phyloP scores from a whole-genome alignment of 2,888 invertebrate species.

The Caradrina kadenii region DNA sequence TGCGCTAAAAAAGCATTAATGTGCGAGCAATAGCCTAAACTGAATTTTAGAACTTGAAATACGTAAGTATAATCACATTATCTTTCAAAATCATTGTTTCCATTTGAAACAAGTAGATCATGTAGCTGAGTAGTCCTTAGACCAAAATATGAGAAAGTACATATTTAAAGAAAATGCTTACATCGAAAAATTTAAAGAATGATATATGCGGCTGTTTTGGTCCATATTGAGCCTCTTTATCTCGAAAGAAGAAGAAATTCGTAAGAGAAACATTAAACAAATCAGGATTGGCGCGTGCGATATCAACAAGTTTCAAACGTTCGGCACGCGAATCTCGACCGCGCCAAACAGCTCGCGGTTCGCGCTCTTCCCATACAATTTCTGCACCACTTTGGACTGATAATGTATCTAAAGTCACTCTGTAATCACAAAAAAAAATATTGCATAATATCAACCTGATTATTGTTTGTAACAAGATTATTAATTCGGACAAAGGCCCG shows the following conservation, averaged over 20 bases:
- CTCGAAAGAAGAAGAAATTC: constrained; percentile 98
- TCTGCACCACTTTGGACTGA: constrained; percentile 96
- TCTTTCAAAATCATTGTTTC: too few species aligned
- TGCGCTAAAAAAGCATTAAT: too few species aligned
- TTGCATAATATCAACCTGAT: background rate
- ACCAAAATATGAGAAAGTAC: too few species aligned
- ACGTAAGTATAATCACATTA: too few species aligned
- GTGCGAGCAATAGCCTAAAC: too few species aligned
- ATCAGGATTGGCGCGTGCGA: constrained; percentile 93
- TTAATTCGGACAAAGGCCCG: too few species aligned
- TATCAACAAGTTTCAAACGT: constrained; percentile 94
- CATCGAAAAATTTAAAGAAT: constrained; percentile 98
- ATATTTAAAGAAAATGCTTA: constrained; percentile 82
- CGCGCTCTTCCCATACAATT: constrained; percentile 93
- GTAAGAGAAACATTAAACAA: constrained; percentile 97
- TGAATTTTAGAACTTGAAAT: too few species aligned
- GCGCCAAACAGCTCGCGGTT: constrained; percentile 96
- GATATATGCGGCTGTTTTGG: constrained; percentile 96
- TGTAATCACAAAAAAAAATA: constrained; percentile 69
- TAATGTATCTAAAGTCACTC: constrained; percentile 96
- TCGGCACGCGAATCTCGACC: constrained; percentile 97
- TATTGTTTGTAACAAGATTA: background rate
- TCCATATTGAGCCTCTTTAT: constrained; percentile 96
- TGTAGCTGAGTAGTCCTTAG: too few species aligned
- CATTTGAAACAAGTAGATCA: too few species aligned